Conservation (phyloP, 2,797 vertebrate genomes). For the Morelia viridis region DNA sequence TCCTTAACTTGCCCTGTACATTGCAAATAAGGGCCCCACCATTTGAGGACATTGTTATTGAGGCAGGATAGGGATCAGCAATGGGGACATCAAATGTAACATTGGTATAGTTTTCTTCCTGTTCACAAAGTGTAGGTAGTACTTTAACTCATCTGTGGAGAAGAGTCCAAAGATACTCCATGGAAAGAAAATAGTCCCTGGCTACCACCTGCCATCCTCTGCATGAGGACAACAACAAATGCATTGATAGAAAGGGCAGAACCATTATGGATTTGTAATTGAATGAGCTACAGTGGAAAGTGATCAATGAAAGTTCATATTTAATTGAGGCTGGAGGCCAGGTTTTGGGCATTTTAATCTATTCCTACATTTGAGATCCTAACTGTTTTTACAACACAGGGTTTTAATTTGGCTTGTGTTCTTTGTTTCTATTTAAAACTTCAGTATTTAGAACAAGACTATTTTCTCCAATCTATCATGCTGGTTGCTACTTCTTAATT, state of each 20-base stretch:
- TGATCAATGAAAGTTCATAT: background rate
- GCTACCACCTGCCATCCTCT: background rate
- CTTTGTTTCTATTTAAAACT: background rate
- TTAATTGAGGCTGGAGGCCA: background rate
- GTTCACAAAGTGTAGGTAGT: background rate
- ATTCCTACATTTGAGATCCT: background rate
- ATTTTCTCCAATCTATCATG: background rate
- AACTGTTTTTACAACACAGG: background rate
- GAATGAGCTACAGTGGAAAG: background rate
- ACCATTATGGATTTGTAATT: background rate
- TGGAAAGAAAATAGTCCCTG: background rate
- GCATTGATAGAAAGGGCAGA: background rate
- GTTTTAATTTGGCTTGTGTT: conserved; percentile 1
- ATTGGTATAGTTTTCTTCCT: background rate
- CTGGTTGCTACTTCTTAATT: background rate
- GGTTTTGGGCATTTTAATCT: background rate
- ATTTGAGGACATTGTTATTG: background rate
- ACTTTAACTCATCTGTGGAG: background rate
- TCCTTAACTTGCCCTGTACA: background rate
- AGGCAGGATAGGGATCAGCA: background rate
- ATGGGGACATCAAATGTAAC: background rate
- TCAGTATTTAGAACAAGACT: background rate
- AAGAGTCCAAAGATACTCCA: background rate
- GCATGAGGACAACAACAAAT: background rate
- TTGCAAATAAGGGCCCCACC: background rate